Conservation (phyloP, 1,140 invertebrate genomes). For the honey bee (Apis mellifera) region DNA sequence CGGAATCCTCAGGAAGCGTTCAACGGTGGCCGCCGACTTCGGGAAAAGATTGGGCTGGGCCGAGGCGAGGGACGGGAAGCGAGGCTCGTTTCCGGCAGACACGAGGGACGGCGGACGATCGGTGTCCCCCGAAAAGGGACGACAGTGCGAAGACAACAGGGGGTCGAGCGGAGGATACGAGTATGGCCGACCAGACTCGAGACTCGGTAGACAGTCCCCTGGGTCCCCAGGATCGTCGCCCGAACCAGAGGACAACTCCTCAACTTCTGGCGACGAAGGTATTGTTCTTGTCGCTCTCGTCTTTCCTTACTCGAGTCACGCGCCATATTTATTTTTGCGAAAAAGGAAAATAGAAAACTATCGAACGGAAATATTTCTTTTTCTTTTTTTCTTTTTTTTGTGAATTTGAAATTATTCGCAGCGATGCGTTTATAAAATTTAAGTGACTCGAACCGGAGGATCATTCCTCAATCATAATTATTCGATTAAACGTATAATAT, state of each 20-base stretch:
- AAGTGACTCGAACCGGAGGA: no score
- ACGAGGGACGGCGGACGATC: constrained; percentile 46
- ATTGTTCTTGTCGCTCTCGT: constrained; percentile 38
- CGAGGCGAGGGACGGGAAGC: constrained; percentile 63
- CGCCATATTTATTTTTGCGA: no score
- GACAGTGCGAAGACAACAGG: constrained; percentile 52
- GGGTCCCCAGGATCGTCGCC: constrained; percentile 73
- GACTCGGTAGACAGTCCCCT: constrained; percentile 64
- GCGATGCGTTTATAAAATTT: not conserved
- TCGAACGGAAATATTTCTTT: no score
- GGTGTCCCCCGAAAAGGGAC: constrained; percentile 55
- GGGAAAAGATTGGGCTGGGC: constrained; percentile 66
- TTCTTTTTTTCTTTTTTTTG: no score
- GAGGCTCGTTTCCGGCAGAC: constrained; percentile 32
- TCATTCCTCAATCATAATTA: no score
- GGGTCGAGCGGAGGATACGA: constrained; percentile 63
- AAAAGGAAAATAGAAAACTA: no score
- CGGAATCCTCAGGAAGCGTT: constrained; percentile 72
- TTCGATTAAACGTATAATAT: no score
- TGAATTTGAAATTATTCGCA: no score
- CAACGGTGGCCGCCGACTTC: constrained; percentile 75
- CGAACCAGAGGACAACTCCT: constrained; percentile 78
- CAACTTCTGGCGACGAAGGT: constrained; percentile 81
- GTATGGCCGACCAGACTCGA: constrained; percentile 54
- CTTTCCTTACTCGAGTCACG: not conserved